Percentiles rank a stretch among this genome's conserved stretches.
Evolutionary conservation across 2,797 vertebrate species (phyloP).

Genomic region (Threskiornis aethiopicus): DNA sequence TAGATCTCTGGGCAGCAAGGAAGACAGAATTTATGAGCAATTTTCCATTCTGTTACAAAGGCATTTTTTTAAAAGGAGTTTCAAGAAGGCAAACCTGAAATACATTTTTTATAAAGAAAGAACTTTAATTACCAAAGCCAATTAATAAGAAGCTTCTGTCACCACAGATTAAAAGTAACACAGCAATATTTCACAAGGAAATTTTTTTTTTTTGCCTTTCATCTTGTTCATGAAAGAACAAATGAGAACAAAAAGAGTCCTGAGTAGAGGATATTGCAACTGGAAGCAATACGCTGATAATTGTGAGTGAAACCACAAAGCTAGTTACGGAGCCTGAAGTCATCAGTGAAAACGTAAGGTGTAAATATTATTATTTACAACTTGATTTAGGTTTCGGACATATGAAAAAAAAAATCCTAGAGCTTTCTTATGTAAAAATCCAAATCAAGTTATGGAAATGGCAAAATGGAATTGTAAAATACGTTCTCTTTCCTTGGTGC

Average conservation of each 20-base stretch:
- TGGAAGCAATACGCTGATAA: background rate
- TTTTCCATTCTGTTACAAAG: background rate
- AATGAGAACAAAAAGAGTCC: background rate
- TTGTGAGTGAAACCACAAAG: background rate
- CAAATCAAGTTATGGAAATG: background rate
- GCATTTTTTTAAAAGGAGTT: background rate
- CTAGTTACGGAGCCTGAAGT: background rate
- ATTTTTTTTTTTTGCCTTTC: background rate
- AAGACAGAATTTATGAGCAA: background rate
- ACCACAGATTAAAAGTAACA: background rate
- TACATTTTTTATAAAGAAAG: background rate
- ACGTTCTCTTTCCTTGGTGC: background rate
- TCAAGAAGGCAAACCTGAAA: background rate
- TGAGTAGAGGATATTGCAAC: background rate
- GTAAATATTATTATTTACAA: background rate
- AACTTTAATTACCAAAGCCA: background rate
- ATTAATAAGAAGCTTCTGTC: background rate
- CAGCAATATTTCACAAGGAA: background rate
- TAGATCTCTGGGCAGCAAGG: background rate
- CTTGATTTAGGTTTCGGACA: background rate
- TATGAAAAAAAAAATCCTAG: background rate
- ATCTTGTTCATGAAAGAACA: background rate
- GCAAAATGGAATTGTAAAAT: background rate
- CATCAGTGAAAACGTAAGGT: background rate
- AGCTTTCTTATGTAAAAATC: background rate